These are phyloP conservation scores for Formica aserva DNA, from an alignment of 2,888 invertebrate species.

Conservation along the genomic window DNA sequence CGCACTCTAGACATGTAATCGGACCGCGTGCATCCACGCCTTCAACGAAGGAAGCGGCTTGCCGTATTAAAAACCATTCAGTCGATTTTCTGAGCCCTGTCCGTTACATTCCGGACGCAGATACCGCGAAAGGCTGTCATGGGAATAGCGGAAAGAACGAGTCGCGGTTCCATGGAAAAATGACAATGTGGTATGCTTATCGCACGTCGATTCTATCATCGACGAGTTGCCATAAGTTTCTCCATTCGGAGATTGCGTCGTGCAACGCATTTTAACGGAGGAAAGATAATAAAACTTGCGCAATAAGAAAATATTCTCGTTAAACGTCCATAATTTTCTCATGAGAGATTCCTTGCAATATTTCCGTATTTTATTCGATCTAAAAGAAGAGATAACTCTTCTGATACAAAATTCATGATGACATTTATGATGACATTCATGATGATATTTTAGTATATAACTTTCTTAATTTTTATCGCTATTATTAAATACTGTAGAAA, in stretches of 20 bases:
- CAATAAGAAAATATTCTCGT: not conserved
- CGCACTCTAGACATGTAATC: constrained; percentile 5
- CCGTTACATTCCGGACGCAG: constrained; percentile 71
- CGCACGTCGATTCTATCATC: not conserved
- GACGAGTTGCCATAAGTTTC: not conserved
- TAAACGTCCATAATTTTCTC: not conserved
- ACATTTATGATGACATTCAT: not conserved
- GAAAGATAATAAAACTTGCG: not conserved
- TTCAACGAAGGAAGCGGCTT: constrained; percentile 23
- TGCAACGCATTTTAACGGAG: not conserved
- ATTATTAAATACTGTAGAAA: not conserved
- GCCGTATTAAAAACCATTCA: constrained; percentile 55
- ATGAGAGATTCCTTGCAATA: not conserved
- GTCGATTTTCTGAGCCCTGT: constrained; percentile 62
- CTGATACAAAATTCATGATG: not conserved
- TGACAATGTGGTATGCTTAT: constrained; percentile 43
- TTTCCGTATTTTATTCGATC: not conserved
- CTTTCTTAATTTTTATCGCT: not conserved
- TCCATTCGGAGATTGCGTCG: not conserved
- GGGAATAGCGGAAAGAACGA: constrained; percentile 66
- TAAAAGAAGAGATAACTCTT: not conserved
- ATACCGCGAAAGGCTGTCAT: constrained; percentile 65
- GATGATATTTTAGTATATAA: not conserved
- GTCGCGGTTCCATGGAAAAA: constrained; percentile 41
- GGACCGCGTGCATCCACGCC: constrained; percentile 29